Evolutionary conservation across 2,113 vertebrate species (phyloP).

Genomic region (Craseonycteris thonglongyai): DNA sequence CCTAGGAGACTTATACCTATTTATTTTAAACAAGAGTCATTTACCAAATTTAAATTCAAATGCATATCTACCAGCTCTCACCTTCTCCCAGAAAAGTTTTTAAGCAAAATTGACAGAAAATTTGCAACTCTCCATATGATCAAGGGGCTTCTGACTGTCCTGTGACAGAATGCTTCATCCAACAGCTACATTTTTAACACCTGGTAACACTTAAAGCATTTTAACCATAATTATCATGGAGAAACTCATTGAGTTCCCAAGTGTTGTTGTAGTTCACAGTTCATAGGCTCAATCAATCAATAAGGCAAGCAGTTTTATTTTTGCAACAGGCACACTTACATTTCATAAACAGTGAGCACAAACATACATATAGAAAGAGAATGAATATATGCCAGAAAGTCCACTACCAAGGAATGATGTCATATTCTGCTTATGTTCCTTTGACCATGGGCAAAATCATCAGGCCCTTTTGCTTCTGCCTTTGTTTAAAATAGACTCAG

Average conservation of each 20-base stretch:
- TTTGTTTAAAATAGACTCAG: neutral
- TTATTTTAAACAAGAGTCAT: neutral
- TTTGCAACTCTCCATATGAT: neutral
- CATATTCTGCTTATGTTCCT: neutral
- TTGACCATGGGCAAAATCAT: neutral
- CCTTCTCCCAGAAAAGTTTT: neutral
- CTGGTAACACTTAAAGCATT: conserved; percentile 21
- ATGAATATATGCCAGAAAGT: neutral
- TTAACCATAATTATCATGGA: neutral
- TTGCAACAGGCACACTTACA: neutral
- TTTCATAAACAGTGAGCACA: neutral
- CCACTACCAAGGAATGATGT: neutral
- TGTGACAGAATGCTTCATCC: neutral
- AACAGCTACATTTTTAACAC: conserved; percentile 40
- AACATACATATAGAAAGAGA: neutral
- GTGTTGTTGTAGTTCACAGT: neutral
- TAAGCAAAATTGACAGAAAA: conserved; percentile 15
- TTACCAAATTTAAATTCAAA: neutral
- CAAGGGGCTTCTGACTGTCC: neutral
- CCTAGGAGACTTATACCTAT: neutral
- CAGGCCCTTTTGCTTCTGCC: neutral
- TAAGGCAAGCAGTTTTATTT: neutral
- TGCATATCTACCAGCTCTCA: neutral
- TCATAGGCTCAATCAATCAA: neutral
- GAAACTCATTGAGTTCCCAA: conserved; percentile 15